Evolutionary conservation across 2,797 vertebrate species (phyloP).

Genomic region (Phylloscopus collybita): DNA sequence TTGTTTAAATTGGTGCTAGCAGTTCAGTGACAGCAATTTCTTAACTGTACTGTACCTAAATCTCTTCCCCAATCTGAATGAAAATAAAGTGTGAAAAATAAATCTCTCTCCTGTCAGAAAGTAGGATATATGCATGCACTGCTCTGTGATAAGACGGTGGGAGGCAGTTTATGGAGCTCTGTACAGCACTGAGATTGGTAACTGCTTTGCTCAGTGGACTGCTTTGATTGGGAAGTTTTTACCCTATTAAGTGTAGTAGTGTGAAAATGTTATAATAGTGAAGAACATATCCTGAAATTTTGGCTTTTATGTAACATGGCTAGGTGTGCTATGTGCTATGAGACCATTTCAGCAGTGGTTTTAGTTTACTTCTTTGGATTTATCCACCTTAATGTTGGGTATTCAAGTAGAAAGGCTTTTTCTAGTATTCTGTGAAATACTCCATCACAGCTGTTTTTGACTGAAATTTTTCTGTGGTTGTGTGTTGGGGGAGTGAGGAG

Average conservation of each 20-base stretch:
- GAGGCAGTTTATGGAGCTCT: neutral
- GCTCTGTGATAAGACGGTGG: neutral
- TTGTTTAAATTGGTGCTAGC: neutral
- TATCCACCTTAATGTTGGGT: neutral
- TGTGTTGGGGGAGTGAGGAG: neutral
- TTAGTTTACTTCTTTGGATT: slow-evolving; percentile 18
- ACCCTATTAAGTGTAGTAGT: slow-evolving; percentile 22
- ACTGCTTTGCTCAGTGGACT: slow-evolving; percentile 29
- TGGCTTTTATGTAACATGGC: neutral
- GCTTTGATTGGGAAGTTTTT: slow-evolving; percentile 38
- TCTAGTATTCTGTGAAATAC: neutral
- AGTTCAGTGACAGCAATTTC: neutral
- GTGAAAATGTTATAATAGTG: slow-evolving; percentile 50
- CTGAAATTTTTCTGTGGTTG: neutral
- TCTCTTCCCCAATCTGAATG: neutral
- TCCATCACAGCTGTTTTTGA: neutral
- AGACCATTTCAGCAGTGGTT: neutral
- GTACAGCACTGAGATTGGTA: neutral
- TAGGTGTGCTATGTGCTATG: neutral
- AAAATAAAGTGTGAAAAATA: slow-evolving; percentile 35
- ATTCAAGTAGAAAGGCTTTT: neutral
- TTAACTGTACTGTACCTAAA: neutral
- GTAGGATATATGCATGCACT: neutral
- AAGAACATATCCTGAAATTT: neutral
- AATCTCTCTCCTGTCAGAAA: neutral